phyloP scores from a whole-genome alignment of 2,113 vertebrate species.

The Caloenas nicobarica region DNA sequence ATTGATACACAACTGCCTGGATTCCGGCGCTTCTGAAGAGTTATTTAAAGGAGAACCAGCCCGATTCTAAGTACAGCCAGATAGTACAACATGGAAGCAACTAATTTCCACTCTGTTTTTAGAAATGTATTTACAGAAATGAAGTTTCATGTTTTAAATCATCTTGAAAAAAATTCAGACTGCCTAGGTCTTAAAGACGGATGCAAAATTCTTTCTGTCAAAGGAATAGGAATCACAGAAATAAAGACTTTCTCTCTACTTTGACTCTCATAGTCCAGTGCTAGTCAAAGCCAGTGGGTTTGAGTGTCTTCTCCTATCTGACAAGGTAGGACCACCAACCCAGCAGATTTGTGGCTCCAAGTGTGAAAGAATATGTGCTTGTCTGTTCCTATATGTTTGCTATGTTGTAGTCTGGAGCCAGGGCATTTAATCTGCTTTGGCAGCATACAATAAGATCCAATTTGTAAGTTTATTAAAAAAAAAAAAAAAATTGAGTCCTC shows the following conservation, averaged over 20 bases:
- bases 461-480: neutral
- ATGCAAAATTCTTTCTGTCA: neutral
- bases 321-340: neutral
- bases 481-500: neutral
- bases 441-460: neutral
- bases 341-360: neutral
- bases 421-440: neutral
- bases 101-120: neutral
- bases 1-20: neutral
- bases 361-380: neutral
- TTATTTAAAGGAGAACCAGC: constrained; percentile 5
- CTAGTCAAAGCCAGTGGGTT: neutral
- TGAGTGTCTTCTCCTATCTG: neutral
- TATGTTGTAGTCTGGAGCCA: neutral
- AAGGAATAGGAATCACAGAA: neutral
- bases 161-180: neutral
- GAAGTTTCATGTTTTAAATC: neutral
- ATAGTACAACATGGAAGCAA: neutral
- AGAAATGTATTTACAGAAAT: neutral
- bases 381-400: neutral
- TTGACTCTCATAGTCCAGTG: neutral
- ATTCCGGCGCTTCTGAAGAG: neutral
- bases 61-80: neutral
- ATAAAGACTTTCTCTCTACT: neutral
- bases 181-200: neutral